Conservation (phyloP, 2,113 vertebrate species). For the Ornithorhynchus anatinus region DNA sequence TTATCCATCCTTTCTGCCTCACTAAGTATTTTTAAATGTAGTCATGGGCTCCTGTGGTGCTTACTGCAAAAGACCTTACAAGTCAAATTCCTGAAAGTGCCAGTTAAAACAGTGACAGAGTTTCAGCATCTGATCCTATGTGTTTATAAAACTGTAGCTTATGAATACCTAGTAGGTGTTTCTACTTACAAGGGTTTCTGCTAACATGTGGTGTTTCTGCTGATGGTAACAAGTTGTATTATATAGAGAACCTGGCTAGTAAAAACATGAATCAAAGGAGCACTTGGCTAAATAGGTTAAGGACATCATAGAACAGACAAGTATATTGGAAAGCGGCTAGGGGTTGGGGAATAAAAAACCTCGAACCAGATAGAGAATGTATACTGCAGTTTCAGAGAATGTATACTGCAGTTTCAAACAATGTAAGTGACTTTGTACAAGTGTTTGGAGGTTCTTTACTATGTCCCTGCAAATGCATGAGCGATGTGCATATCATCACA, state of each 20-base stretch:
- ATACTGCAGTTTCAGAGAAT: conserved; percentile 9
- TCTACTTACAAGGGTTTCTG: conserved; percentile 19
- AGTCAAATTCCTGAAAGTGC: not conserved
- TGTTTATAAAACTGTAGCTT: conserved; percentile 14
- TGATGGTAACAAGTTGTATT: conserved; percentile 30
- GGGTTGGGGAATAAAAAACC: conserved; percentile 25
- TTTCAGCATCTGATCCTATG: not conserved
- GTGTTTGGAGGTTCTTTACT: not conserved
- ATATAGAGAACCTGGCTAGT: conserved; percentile 28
- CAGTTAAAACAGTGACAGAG: conserved; percentile 1
- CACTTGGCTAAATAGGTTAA: conserved; percentile 33
- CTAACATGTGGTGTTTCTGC: conserved; percentile 25
- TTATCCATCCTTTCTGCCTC: too few relatives aligned
- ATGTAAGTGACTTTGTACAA: conserved; percentile 27
- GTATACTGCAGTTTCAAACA: conserved; percentile 10
- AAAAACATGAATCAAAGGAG: conserved; percentile 29
- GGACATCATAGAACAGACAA: conserved; percentile 17
- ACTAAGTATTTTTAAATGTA: too few relatives aligned
- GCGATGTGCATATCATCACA: conserved; percentile 8
- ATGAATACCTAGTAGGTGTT: conserved; percentile 20
- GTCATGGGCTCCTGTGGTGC: not conserved
- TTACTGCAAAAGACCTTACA: conserved; percentile 1
- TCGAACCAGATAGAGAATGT: conserved; percentile 22
- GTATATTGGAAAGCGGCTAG: conserved; percentile 29
- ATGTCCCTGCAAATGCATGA: not conserved